Base-by-base conservation (phyloP, 23 tunicate genomes). In the Diplosoma virens region DNA sequence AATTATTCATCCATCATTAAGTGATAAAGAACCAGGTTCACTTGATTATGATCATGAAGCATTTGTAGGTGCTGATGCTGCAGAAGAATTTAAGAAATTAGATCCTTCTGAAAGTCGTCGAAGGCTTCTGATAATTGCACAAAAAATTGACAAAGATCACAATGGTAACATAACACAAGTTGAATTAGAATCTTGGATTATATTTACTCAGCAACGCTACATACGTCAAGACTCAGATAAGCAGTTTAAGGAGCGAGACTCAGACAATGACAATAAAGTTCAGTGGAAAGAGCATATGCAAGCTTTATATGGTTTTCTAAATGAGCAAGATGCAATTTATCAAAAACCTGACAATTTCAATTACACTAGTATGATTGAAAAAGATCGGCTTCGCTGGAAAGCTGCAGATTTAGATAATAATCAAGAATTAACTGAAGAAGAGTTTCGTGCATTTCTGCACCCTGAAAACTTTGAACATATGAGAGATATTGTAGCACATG, bases 211-310 rank as follows among this genome's bases (percentile, higher is more conserved):
- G 59, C 58, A 71, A n/a, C 82, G 86, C 16, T 95, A 95, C 37
- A 77, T 89, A 18, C 31, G 67, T 30, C 93, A 95, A 18, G 93
- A 95, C 61, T 50, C 99, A 26, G 78, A 84, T 21, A 77, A 75
- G 30, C 93, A 95, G 52, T 95, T 84, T 63, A 67, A 28, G 9
- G 59, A 59, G 25, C 80, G 70, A 46, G 96, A 95, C 66, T 64
- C 30, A 46, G 60, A 95, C 34, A 69, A 83, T 61, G 96, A 95
- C 59, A 86, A 81, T 2, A 61, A 61, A 76, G 61, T 95, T 41
- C 67, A 94, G 2, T 95, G 99, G 99, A 81, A 89, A 14, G 99
- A 95, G 59, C 89, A 95, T 63, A 92, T 79, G 23, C 59, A 95
- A 24, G 26, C 59, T 20, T 84, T 85, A 16, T 95, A 92, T 85